phyloP scores from a whole-genome alignment of 92 coral and sea anemone species.

The Montipora capitata region DNA sequence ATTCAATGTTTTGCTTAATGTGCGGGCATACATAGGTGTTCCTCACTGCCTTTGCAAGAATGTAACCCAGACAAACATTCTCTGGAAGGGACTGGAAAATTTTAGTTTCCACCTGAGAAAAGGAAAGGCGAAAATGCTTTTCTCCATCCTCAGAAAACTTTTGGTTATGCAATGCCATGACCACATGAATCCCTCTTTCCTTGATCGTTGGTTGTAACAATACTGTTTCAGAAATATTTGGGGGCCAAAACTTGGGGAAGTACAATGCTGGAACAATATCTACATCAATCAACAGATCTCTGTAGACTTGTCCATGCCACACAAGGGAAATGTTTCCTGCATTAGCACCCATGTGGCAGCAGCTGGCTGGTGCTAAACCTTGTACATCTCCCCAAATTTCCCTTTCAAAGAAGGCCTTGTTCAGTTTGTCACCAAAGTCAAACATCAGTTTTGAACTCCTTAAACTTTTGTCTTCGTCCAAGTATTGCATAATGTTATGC shows the following conservation, averaged over 20 bases:
- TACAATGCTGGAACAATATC: conserved; percentile 46
- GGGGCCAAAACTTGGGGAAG: conserved; percentile 47
- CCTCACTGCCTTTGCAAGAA: conserved; percentile 54
- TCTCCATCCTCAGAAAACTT: conserved; percentile 20
- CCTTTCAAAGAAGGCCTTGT: conserved; percentile 15
- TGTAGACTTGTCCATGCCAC: conserved; percentile 46
- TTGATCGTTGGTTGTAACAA: conserved; percentile 16
- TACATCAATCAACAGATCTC: conserved; percentile 25
- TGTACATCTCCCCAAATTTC: conserved; percentile 28
- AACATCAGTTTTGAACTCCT: conserved; percentile 27
- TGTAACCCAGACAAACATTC: conserved; percentile 16
- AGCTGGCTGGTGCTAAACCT: conserved; percentile 22
- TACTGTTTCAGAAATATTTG: conserved; percentile 27
- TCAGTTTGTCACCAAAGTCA: conserved; percentile 28
- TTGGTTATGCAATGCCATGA: conserved; percentile 35
- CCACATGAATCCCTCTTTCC: conserved; percentile 31
- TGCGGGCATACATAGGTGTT: conserved; percentile 15
- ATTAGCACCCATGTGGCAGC: conserved; percentile 22
- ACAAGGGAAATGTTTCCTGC: conserved; percentile 28
- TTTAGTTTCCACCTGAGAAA: conserved; percentile 39
- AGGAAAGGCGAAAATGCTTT: conserved; percentile 52
- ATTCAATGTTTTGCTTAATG: conserved; percentile 3
- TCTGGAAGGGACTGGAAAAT: conserved; percentile 41
- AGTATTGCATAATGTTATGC: conserved; percentile 13
- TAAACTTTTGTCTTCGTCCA: conserved; percentile 40